Evolutionary conservation across 1,140 invertebrate genomes (phyloP), one percentile per base, ranked within the genome.

Genomic region (Schlechtendalia chinensis): DNA sequence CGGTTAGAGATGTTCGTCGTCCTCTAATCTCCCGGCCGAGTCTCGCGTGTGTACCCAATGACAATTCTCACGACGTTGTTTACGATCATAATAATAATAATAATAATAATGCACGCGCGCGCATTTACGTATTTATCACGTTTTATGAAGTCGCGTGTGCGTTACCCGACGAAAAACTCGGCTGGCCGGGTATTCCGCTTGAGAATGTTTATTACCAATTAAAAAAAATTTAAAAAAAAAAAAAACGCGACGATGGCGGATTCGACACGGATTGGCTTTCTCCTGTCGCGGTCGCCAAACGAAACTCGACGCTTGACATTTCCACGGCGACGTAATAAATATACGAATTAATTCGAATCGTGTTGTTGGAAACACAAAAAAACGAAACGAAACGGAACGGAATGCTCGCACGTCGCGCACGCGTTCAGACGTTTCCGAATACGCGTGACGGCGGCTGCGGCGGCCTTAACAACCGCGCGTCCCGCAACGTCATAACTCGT

Each of bases 201-300:
- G 71, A 54, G 32, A 45, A 79, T 79, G 56, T 61, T 79, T 79
- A 79, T 79, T 79, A 47, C 74, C 74, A 61, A 61, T 75, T 75
- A 61, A 61, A 79, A 24, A n/a, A n/a, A n/a, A n/a, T n/a, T 75
- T 75, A 61, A 61, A 79, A 24, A n/a, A n/a, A n/a, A n/a, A 19
- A 61, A 59, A 79, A 79, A 1, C 32, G 56, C n/a, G 10, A 59
- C 22, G 58, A 59, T 61, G 74, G 32, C 54, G 32, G 54, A 61
- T 79, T 47, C 74, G 58, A 61, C 74, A 79, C 74, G 74, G 74
- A 79, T 79, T 79, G 74, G 74, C 74, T 61, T 79, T 79, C 74
- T 45, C 56, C 29, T 19, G 45, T 4, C 10, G n/a, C 32, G 8
- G 47, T 75, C 8, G 72, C 72, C 72, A 75, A 75, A 75, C n/a